Base-by-base conservation (phyloP, 2,888 invertebrate species). In the Scrobipalpa atriplicella region DNA sequence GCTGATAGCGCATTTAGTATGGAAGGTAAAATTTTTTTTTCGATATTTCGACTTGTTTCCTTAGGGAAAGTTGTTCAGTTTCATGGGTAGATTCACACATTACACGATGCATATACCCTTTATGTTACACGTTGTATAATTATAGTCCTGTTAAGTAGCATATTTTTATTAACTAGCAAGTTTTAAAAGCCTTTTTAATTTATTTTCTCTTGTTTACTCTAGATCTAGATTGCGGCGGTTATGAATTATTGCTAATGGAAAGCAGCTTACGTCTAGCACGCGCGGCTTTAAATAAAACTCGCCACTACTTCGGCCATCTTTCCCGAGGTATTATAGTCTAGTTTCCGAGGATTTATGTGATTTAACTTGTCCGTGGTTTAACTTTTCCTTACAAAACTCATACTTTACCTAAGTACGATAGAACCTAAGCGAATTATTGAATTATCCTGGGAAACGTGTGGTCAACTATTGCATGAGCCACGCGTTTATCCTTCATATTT, bases 171-270 rank as follows among this genome's bases (percentile, higher is more conserved):
- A 16, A 16, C n/a, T 47, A 16, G 3, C 5, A 47, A 76, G 74
- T 84, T 84, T 52, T 19, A 10, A 19, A 19, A 10, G 10, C 16
- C 9, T 52, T 19, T 19, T 52, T 56, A 86, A 86, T 87, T n/a
- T 87, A 86, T 86, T 85, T 87, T 85, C 82, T 84, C 78, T 81
- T 86, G 86, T 86, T 89, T 86, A 82, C 81, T 80, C 74, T 80
- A 83, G 83, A 86, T 87, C 85, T 80, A 84, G 82, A 86, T 85
- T 81, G 76, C 75, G 75, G 64, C 47, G 19, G 64, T 52, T 73
- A 72, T 76, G 77, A 82, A 80, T 80, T 81, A 83, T 78, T 82
- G 84, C 75, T 82, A 82, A 84, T 82, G 77, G 80, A 75, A 84
- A 71, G 70, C 70, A 67, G 66, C 69, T 63, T 65, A 64, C 67